These are phyloP conservation scores for Poeciliopsis gracilis DNA, from an alignment of 2,797 vertebrate genomes.

Conservation along the genomic window DNA sequence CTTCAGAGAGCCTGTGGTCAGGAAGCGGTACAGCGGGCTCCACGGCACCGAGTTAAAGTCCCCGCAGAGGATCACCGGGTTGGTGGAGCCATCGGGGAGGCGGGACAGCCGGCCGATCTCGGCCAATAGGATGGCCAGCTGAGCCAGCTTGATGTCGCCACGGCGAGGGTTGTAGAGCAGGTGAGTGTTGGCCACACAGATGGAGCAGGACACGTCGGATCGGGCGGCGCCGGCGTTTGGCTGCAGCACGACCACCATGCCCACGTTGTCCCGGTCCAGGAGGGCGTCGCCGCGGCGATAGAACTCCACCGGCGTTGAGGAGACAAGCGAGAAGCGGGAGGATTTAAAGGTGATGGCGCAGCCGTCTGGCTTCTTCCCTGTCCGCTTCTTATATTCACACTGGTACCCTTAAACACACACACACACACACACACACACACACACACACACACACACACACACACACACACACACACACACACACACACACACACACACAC, in stretches of 20 bases:
- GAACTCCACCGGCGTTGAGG: conserved; percentile 89
- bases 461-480: conserved; percentile 16
- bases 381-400: conserved; percentile 95
- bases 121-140: conserved; percentile 92
- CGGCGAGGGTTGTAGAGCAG: conserved; percentile 94
- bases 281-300: conserved; percentile 86
- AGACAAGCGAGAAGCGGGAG: conserved; percentile 87
- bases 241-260: conserved; percentile 87
- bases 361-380: conserved; percentile 92
- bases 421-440: conserved; percentile 2
- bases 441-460: not conserved
- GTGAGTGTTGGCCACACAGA: conserved; percentile 96
- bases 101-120: conserved; percentile 85
- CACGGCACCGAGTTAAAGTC: conserved; percentile 95
- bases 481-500: not conserved
- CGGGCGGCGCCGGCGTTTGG: conserved; percentile 63
- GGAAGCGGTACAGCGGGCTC: conserved; percentile 91
- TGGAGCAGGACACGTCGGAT: conserved; percentile 23
- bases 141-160: conserved; percentile 94
- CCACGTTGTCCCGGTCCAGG: conserved; percentile 94
- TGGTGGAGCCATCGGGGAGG: conserved; percentile 80
- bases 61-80: conserved; percentile 90
- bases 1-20: conserved; percentile 87
- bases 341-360: conserved; percentile 91
- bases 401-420: conserved; percentile 85